A percentile compares a stretch with the other conserved stretches of the same genome.
Evolutionary conservation across 2,797 vertebrate species (phyloP).

Genomic region (Oreortyx pictus): DNA sequence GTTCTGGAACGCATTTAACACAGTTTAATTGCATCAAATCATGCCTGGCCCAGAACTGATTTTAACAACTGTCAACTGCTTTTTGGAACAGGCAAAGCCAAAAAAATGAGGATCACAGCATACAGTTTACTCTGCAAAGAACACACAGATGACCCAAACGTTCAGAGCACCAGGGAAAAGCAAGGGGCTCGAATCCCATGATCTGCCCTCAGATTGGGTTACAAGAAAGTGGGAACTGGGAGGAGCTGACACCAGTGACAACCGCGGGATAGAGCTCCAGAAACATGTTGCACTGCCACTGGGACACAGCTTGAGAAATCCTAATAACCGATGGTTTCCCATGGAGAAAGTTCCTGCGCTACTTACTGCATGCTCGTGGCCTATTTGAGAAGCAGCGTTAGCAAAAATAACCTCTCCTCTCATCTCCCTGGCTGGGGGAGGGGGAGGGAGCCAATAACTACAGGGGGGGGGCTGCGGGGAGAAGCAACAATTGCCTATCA

Average conservation of each 20-base stretch:
- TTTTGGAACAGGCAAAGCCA: constrained; percentile 31
- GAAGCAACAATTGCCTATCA: constrained; percentile 3
- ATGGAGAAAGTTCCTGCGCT: constrained; percentile 54
- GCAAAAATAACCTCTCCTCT: constrained; percentile 65
- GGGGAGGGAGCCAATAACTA: constrained; percentile 28
- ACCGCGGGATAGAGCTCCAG: constrained; percentile 46
- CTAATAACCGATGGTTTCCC: constrained; percentile 29
- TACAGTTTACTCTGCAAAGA: background rate
- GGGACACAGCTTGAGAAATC: constrained; percentile 28
- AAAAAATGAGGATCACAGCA: background rate
- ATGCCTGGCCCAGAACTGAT: constrained; percentile 54
- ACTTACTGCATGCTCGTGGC: constrained; percentile 41
- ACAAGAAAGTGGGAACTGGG: constrained; percentile 55
- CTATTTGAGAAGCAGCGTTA: constrained; percentile 50
- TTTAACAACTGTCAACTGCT: constrained; percentile 67
- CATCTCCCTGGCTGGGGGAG: background rate
- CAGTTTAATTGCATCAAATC: constrained; percentile 61
- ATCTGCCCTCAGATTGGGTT: constrained; percentile 71
- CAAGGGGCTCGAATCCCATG: constrained; percentile 53
- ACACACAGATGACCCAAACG: background rate
- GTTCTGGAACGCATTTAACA: constrained; percentile 68
- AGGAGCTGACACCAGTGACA: constrained; percentile 51
- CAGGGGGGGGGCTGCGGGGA: background rate
- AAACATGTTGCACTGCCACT: constrained; percentile 22
- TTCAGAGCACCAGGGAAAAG: background rate